Percentiles rank a stretch among this genome's conserved stretches.
Evolutionary conservation across 1,140 invertebrate species (phyloP).

Genomic region (Sycobia sp.): DNA sequence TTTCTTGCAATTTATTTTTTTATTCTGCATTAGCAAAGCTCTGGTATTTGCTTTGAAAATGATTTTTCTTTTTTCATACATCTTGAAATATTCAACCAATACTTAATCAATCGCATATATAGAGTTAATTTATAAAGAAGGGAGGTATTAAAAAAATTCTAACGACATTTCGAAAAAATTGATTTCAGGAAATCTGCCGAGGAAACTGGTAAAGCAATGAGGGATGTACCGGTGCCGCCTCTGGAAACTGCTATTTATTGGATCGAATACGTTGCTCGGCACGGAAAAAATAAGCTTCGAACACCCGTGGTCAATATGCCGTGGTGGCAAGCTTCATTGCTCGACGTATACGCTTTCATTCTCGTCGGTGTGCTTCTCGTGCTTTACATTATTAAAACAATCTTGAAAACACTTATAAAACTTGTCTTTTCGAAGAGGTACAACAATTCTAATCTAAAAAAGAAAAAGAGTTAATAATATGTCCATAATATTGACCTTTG

Average conservation of each 20-base stretch:
- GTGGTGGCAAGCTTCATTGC: background rate
- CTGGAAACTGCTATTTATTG: constrained; percentile 2
- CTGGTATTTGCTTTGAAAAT: no score
- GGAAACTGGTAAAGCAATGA: background rate
- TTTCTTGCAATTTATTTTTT: no score
- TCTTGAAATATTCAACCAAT: no score
- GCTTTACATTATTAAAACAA: background rate
- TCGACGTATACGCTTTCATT: constrained; percentile 11
- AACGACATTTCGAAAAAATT: no score
- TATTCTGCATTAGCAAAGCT: no score
- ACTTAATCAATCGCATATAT: no score
- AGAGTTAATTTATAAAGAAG: no score
- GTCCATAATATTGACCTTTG: no score
- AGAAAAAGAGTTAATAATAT: no score
- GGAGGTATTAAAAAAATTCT: no score
- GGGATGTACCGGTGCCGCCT: constrained; percentile 8
- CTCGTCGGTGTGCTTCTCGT: background rate
- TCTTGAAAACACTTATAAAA: background rate
- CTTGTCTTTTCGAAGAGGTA: background rate
- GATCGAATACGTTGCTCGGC: constrained; percentile 11
- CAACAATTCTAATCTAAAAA: no score
- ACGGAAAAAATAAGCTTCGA: constrained; percentile 5
- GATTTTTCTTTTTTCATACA: no score
- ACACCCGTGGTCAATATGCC: background rate
- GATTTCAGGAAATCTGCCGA: background rate